These are phyloP conservation scores for Lepus townsendii DNA, from an alignment of 2,797 vertebrate species.

Conservation along the genomic window DNA sequence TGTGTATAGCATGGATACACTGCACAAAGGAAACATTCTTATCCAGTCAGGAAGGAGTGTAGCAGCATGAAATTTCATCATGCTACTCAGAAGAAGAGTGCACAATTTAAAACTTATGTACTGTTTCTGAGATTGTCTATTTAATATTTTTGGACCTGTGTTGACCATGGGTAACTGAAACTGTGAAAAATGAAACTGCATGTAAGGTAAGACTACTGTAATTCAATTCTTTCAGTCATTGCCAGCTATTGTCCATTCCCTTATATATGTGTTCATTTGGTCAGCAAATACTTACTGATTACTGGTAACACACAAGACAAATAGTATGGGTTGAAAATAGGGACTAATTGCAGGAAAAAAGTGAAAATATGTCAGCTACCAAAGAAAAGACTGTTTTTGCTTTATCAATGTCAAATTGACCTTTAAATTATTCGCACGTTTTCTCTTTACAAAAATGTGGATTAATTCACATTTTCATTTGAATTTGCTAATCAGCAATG, in stretches of 20 bases:
- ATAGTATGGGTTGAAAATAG: background rate
- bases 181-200: too few relatives aligned
- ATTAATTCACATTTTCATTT: slow-evolving; percentile 29
- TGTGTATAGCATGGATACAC: too few relatives aligned
- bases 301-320: background rate
- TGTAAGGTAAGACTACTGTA: background rate
- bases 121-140: too few relatives aligned
- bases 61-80: too few relatives aligned
- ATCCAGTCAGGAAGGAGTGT: too few relatives aligned
- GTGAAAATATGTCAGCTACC: background rate
- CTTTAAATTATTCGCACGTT: slow-evolving; percentile 41
- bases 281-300: slow-evolving; percentile 25
- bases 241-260: background rate
- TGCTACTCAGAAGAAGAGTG: too few relatives aligned
- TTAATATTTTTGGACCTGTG: too few relatives aligned
- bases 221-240: slow-evolving; percentile 5
- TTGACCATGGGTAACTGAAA: too few relatives aligned
- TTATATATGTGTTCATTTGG: background rate
- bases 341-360: background rate
- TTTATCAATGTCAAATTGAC: background rate
- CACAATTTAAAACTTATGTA: too few relatives aligned
- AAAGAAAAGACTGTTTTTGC: background rate
- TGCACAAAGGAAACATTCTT: too few relatives aligned
- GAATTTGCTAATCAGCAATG: background rate
- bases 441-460: background rate